Conservation (phyloP, 1,140 invertebrate species). For the Scaptomyza montana region DNA sequence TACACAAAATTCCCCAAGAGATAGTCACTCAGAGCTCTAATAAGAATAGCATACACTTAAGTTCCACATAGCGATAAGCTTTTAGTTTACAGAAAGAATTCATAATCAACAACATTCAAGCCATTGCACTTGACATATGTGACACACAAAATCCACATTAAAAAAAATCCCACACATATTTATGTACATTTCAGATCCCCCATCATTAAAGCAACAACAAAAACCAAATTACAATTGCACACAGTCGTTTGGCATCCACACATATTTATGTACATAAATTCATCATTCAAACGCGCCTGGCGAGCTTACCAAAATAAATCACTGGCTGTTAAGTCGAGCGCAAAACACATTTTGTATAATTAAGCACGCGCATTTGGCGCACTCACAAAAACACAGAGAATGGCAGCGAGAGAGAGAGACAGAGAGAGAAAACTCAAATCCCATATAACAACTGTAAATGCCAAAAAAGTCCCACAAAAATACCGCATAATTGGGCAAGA, state of each 20-base stretch:
- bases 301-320: constrained; percentile 49
- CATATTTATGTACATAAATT: constrained; percentile 41
- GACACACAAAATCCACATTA: background rate
- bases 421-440: constrained; percentile 16
- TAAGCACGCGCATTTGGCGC: constrained; percentile 68
- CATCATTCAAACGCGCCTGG: constrained; percentile 45
- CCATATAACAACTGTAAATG: constrained; percentile 10
- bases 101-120: background rate
- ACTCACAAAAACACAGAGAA: constrained; percentile 26
- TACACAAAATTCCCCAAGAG: background rate
- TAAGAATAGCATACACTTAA: background rate
- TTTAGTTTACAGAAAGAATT: background rate
- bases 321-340: constrained; percentile 58
- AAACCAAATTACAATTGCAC: constrained; percentile 7
- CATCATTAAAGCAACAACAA: background rate
- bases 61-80: background rate
- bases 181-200: background rate
- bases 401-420: no score
- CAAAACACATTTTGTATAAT: constrained; percentile 68
- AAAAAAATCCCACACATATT: constrained; percentile 5
- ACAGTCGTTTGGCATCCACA: constrained; percentile 13
- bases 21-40: background rate
- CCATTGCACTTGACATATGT: constrained; percentile 19
- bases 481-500: constrained; percentile 45
- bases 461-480: constrained; percentile 32